These are phyloP conservation scores for Xenopus laevis DNA, from an alignment of 2,113 vertebrate genomes.

Conservation along the genomic window DNA sequence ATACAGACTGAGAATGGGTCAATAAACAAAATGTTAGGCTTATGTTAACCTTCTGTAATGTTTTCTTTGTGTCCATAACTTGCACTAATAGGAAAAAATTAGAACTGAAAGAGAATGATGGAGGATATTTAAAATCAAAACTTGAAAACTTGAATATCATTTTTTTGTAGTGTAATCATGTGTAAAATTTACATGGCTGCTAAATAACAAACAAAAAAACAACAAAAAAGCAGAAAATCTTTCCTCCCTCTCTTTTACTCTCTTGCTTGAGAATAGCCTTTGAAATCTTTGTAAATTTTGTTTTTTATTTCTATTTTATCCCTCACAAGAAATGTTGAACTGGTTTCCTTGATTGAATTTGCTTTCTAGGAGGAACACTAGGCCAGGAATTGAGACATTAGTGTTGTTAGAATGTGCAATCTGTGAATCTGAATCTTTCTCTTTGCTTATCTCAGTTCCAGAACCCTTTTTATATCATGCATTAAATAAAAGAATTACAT, in stretches of 20 bases:
- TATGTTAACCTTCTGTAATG: not conserved
- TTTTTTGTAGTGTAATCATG: slow-evolving; percentile 73
- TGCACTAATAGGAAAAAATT: slow-evolving; percentile 71
- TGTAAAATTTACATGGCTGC: slow-evolving; percentile 74
- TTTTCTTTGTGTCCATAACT: slow-evolving; percentile 66
- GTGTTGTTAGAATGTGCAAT: slow-evolving; percentile 10
- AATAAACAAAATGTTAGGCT: slow-evolving; percentile 31
- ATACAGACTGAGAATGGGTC: slow-evolving; percentile 10
- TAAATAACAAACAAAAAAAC: slow-evolving; percentile 53
- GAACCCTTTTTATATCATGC: slow-evolving; percentile 1
- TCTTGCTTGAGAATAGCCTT: slow-evolving; percentile 12
- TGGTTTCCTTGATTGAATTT: not conserved
- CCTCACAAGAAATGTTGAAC: not conserved
- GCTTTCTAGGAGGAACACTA: not conserved
- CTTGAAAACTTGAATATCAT: slow-evolving; percentile 92
- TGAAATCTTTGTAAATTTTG: slow-evolving; percentile 25
- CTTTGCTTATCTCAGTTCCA: slow-evolving; percentile 17
- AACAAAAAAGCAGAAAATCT: slow-evolving; percentile 51
- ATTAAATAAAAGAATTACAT: slow-evolving; percentile 5
- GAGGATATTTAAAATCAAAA: slow-evolving; percentile 80
- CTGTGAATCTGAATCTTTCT: slow-evolving; percentile 15
- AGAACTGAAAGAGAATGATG: slow-evolving; percentile 58
- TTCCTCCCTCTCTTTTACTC: slow-evolving; percentile 18
- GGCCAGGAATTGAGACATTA: not conserved
- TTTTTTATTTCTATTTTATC: not conserved